These are phyloP conservation scores for Sylvicola cinctus DNA, from an alignment of 2,888 invertebrate genomes.

Conservation along the genomic window DNA sequence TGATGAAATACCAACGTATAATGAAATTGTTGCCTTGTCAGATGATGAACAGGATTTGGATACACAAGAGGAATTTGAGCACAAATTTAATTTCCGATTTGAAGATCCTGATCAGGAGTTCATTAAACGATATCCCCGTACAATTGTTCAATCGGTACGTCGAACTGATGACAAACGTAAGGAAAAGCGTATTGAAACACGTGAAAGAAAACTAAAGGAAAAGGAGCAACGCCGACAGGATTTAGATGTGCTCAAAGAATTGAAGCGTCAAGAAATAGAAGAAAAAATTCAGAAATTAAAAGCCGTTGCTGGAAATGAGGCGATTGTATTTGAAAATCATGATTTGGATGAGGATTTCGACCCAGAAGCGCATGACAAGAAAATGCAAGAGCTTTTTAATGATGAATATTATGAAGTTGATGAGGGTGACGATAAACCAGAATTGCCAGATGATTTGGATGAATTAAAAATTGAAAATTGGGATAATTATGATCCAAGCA, in stretches of 20 bases:
- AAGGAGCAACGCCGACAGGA: conserved; percentile 69
- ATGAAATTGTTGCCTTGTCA: conserved; percentile 41
- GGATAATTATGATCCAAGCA: conserved; percentile 30
- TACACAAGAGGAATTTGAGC: conserved; percentile 76
- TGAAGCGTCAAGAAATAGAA: conserved; percentile 77
- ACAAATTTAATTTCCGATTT: conserved; percentile 88
- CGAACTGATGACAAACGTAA: conserved; percentile 60
- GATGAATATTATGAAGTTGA: conserved; percentile 66
- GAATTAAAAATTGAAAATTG: conserved; percentile 23
- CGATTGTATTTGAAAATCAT: conserved; percentile 32
- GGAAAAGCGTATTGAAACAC: conserved; percentile 52
- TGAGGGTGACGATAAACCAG: conserved; percentile 55
- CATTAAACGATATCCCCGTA: conserved; percentile 81
- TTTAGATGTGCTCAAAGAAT: conserved; percentile 63
- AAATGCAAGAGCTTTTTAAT: conserved; percentile 72
- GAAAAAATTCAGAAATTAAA: conserved; percentile 72
- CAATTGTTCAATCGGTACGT: conserved; percentile 62
- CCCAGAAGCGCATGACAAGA: conserved; percentile 65
- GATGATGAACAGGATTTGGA: conserved; percentile 64
- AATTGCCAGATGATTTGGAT: conserved; percentile 64
- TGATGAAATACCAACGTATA: conserved; percentile 35
- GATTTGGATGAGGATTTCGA: conserved; percentile 85
- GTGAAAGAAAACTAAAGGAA: conserved; percentile 53
- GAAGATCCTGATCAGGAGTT: conserved; percentile 92
- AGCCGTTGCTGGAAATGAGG: conserved; percentile 69